These are phyloP conservation scores for Galaxias olidus DNA, from an alignment of 2,797 vertebrate species.

Conservation along the genomic window DNA sequence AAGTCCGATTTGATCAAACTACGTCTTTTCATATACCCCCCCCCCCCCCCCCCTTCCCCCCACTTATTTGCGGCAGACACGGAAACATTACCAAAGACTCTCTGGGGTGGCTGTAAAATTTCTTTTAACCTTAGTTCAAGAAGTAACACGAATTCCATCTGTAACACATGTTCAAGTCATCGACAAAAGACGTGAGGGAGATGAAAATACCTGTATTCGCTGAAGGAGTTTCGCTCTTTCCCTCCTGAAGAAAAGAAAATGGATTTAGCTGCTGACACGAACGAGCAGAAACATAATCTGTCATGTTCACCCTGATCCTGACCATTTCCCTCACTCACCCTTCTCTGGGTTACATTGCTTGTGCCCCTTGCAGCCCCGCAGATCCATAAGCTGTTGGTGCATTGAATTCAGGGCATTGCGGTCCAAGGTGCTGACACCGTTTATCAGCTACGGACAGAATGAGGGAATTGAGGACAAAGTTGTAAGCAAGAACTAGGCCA, in stretches of 20 bases:
- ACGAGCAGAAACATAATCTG: slow-evolving; percentile 24
- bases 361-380: slow-evolving; percentile 91
- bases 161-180: slow-evolving; percentile 53
- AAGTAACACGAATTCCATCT: slow-evolving; percentile 52
- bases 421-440: slow-evolving; percentile 88
- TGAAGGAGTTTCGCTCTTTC: slow-evolving; percentile 88
- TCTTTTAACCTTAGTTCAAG: slow-evolving; percentile 25
- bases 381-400: slow-evolving; percentile 90
- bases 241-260: slow-evolving; percentile 76
- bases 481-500: neutral
- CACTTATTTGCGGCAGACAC: slow-evolving; percentile 18
- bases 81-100: slow-evolving; percentile 48
- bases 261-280: slow-evolving; percentile 38
- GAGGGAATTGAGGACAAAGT: neutral
- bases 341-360: slow-evolving; percentile 92
- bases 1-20: slow-evolving; percentile 13
- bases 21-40: too few relatives aligned
- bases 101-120: slow-evolving; percentile 40
- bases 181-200: slow-evolving; percentile 30
- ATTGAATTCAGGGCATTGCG: slow-evolving; percentile 87
- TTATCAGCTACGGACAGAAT: slow-evolving; percentile 82
- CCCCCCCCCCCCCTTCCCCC: too few relatives aligned
- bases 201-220: slow-evolving; percentile 90
- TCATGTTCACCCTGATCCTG: slow-evolving; percentile 28
- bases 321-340: slow-evolving; percentile 71